These are phyloP conservation scores for Falcaria lacertinaria DNA, from an alignment of 2,888 invertebrate genomes.

Conservation along the genomic window DNA sequence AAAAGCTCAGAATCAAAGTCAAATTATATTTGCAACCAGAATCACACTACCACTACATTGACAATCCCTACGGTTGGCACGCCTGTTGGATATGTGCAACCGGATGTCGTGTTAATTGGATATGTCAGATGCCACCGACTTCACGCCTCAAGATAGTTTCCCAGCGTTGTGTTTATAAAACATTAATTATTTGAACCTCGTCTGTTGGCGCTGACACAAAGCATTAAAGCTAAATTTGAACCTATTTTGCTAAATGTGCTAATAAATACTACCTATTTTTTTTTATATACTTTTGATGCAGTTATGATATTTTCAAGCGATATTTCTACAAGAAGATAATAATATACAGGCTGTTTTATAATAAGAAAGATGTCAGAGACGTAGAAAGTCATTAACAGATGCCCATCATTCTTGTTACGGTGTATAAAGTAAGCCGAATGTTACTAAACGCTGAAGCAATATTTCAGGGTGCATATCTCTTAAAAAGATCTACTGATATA, in stretches of 20 bases:
- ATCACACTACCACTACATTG: slow-evolving; percentile 28
- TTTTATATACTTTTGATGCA: too few relatives aligned
- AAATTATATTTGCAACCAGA: slow-evolving; percentile 10
- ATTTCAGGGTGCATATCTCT: slow-evolving; percentile 56
- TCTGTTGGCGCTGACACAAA: slow-evolving; percentile 35
- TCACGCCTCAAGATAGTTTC: slow-evolving; percentile 69
- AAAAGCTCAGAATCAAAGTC: neutral
- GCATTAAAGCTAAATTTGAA: too few relatives aligned
- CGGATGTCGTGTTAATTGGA: slow-evolving; percentile 76
- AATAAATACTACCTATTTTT: too few relatives aligned
- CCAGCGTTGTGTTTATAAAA: slow-evolving; percentile 58
- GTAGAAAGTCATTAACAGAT: slow-evolving; percentile 23
- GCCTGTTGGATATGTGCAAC: slow-evolving; percentile 43
- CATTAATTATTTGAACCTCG: slow-evolving; percentile 67
- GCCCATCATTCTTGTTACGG: slow-evolving; percentile 1
- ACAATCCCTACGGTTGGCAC: slow-evolving; percentile 38
- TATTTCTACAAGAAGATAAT: too few relatives aligned
- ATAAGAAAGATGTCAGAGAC: too few relatives aligned
- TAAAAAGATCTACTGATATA: slow-evolving; percentile 60
- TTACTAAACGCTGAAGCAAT: slow-evolving; percentile 41
- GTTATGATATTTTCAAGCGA: too few relatives aligned
- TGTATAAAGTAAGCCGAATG: slow-evolving; percentile 23
- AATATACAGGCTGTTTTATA: too few relatives aligned
- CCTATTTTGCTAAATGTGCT: too few relatives aligned
- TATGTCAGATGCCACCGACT: slow-evolving; percentile 75